phyloP scores from a whole-genome alignment of 2,888 invertebrate species.

The Drosophila maculinotata region DNA sequence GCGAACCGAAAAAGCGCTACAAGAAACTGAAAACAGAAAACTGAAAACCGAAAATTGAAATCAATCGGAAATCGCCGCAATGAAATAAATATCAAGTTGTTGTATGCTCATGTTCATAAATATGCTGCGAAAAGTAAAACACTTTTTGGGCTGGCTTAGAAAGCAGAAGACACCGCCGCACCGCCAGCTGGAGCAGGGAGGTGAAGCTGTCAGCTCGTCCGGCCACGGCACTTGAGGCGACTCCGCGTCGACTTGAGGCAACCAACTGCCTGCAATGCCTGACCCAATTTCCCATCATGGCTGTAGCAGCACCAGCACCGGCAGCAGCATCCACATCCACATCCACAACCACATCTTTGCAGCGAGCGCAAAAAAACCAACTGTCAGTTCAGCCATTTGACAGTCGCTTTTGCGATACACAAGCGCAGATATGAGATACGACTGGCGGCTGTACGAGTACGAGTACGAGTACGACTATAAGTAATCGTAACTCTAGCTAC shows the following conservation, averaged over 20 bases:
- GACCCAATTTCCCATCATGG: conserved; percentile 69
- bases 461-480: conserved; percentile 21
- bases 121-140: conserved; percentile 32
- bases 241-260: conserved; percentile 54
- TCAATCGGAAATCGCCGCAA: conserved; percentile 77
- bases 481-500: conserved; percentile 26
- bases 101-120: conserved; percentile 55
- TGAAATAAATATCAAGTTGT: conserved; percentile 69
- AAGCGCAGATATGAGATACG: conserved; percentile 77
- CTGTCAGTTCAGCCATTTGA: conserved; percentile 81
- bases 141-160: conserved; percentile 58
- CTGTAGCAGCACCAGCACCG: conserved; percentile 15
- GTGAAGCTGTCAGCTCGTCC: conserved; percentile 23
- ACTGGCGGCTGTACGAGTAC: conserved; percentile 24
- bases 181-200: too few species aligned
- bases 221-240: conserved; percentile 32
- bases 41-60: conserved; percentile 57
- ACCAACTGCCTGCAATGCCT: conserved; percentile 49
- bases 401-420: conserved; percentile 80
- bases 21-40: conserved; percentile 22
- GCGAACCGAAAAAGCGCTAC: conserved; percentile 27
- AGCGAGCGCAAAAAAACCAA: conserved; percentile 46
- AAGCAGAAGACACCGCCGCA: conserved; percentile 78
- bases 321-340: conserved; percentile 23
- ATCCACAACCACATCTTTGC: conserved; percentile 37